phyloP scores from a whole-genome alignment of 2,797 vertebrate species.

The Thunnus albacares region DNA sequence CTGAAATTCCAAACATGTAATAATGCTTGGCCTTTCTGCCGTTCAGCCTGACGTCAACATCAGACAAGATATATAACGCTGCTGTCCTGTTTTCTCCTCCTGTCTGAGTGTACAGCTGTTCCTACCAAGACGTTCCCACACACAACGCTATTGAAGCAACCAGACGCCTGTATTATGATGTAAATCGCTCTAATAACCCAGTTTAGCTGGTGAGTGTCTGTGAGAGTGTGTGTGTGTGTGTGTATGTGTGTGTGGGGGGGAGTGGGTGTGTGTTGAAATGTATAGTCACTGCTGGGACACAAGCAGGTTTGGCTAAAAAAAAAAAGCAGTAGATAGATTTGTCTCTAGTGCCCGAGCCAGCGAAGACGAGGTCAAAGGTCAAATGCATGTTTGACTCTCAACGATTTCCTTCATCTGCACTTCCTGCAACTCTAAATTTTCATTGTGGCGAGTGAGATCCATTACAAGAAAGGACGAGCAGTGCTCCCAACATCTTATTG shows the following conservation, averaged over 20 bases:
- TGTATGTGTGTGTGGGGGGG: constrained; percentile 21
- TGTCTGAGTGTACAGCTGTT: constrained; percentile 82
- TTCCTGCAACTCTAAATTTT: background rate
- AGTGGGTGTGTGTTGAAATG: constrained; percentile 40
- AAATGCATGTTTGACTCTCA: constrained; percentile 32
- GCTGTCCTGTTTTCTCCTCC: constrained; percentile 59
- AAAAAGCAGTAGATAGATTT: constrained; percentile 5
- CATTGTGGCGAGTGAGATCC: background rate
- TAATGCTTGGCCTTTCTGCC: constrained; percentile 36
- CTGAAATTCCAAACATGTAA: constrained; percentile 39
- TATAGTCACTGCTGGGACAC: constrained; percentile 39
- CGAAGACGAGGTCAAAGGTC: constrained; percentile 59
- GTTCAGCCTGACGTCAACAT: constrained; percentile 53
- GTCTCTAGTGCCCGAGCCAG: background rate
- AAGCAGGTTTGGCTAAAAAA: constrained; percentile 17
- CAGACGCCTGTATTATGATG: constrained; percentile 87
- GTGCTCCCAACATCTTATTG: background rate
- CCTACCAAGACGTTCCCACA: constrained; percentile 82
- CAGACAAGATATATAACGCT: constrained; percentile 67
- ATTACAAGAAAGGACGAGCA: background rate
- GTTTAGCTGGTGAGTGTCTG: constrained; percentile 82
- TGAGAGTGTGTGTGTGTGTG: constrained; percentile 36
- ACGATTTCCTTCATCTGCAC: constrained; percentile 6
- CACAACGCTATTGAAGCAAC: constrained; percentile 77
- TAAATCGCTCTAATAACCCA: constrained; percentile 89